Evolutionary conservation across 2,113 vertebrate genomes (phyloP), one percentile per base, ranked within the genome.

Genomic region (Callopanchax toddi): DNA sequence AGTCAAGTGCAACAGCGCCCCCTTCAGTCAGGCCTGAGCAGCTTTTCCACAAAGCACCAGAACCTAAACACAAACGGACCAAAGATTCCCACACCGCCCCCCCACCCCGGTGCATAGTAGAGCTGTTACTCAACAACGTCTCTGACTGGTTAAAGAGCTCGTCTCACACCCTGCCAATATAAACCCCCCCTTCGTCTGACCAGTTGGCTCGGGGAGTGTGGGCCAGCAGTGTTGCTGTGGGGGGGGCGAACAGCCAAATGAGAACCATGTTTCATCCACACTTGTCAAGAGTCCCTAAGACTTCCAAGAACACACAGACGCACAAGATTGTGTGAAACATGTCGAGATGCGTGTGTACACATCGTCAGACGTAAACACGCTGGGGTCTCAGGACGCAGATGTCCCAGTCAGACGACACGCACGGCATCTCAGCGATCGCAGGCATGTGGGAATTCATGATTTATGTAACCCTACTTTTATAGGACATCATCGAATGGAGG

Each of bases 201-300:
- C 85, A 86, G 86, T 87, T 79, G 84, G 76, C 78, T 72, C 18
- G 36, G 42, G 81, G 79, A 69, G 60, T 11, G 3, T 15, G 34
- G 71, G 76, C 26, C 17, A 18, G 21, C 17, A 6, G 32, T 59
- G 18, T 40, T 51, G 60, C 40, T 39, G 20, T 12, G 0, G 40
- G 15, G 25, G 8, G 57, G 81, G 83, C 82, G 63, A 36, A 44
- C 45, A 65, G 86, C 81, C 82, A 89, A 89, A 91, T 87, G 63
- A 78, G 67, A 87, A 87, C 79, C 87, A 89, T 86, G 80, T 87
- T 87, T 88, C 76, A 83, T 69, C 58, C 34, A 17, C 70, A 50
- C 59, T 79, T 63, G 49, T 43, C 37, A 6, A 37, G 34, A 65
- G 32, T 45, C 43, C 53, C 67, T 61, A 48, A 17, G 6, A 72